Evolutionary conservation across 2,797 vertebrate species (phyloP).

Genomic region (Eurystomus glaucurus): DNA sequence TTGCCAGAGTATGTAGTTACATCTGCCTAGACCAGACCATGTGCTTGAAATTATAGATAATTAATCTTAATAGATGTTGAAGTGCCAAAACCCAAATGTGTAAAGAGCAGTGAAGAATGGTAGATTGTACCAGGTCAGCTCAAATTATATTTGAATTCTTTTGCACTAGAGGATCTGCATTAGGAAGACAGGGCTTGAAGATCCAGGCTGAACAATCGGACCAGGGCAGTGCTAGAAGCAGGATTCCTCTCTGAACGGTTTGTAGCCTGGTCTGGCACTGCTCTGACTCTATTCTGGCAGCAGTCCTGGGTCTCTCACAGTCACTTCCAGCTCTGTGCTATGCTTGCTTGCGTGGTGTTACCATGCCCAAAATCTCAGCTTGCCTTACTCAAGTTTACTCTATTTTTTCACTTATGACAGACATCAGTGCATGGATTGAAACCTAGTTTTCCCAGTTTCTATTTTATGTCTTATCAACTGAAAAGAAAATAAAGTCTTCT

Average conservation of each 20-base stretch:
- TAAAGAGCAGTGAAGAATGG: neutral
- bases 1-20: neutral
- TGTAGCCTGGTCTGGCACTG: neutral
- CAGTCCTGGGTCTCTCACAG: neutral
- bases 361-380: neutral
- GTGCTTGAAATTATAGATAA: neutral
- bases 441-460: neutral
- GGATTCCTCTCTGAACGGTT: neutral
- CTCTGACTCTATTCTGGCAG: neutral
- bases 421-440: neutral
- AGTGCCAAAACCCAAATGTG: neutral
- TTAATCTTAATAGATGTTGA: neutral
- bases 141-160: neutral
- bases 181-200: neutral
- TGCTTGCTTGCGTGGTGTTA: neutral
- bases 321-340: neutral
- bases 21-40: neutral
- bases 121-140: neutral
- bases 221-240: neutral
- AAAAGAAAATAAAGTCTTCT: neutral
- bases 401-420: neutral
- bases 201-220: neutral
- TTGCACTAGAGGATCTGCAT: neutral
- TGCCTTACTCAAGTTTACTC: neutral
- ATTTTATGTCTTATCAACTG: neutral